Conservation (phyloP, 2,888 invertebrate genomes). For the Augochlorella aurata region DNA sequence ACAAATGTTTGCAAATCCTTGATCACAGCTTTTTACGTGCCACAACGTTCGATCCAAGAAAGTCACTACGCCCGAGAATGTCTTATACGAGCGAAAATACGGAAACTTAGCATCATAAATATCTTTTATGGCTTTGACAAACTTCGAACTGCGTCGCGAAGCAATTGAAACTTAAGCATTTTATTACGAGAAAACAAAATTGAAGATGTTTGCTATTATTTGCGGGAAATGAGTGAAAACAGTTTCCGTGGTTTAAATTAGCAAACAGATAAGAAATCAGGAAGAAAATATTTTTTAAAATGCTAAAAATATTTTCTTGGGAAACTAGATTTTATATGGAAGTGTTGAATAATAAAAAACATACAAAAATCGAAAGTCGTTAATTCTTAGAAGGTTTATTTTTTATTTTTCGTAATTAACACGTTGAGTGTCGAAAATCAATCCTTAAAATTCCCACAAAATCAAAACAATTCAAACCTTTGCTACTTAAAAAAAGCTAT, state of each 20-base stretch:
- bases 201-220: too few species aligned
- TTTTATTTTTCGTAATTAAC: neutral
- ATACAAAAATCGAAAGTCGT: neutral
- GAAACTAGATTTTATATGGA: too few species aligned
- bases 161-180: neutral
- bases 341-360: too few species aligned
- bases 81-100: neutral
- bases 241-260: too few species aligned
- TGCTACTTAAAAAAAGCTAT: too few species aligned
- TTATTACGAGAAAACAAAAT: neutral
- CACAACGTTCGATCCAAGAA: neutral
- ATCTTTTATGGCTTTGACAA: neutral
- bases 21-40: neutral
- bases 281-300: too few species aligned
- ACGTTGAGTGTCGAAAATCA: too few species aligned
- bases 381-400: neutral
- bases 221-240: too few species aligned
- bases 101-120: neutral
- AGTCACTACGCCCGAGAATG: neutral
- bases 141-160: neutral
- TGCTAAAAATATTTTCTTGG: too few species aligned
- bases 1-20: constrained; percentile 6
- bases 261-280: too few species aligned
- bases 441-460: too few species aligned
- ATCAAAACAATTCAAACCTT: too few species aligned